Conservation (phyloP, 1,140 invertebrate genomes). For the Tetramorium parvispinum region DNA sequence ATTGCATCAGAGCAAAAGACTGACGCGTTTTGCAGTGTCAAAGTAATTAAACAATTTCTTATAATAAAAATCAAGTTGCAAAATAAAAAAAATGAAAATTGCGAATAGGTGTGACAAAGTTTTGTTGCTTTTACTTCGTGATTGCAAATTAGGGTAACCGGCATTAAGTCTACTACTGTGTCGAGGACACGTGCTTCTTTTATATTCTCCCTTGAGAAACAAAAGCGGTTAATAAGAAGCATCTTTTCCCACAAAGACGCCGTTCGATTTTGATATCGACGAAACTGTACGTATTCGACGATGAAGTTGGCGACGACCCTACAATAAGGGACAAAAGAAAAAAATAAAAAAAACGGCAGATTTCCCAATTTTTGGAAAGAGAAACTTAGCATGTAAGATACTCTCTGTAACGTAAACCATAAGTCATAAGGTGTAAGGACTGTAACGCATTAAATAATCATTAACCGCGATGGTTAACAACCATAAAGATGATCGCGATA, state of each 20-base stretch:
- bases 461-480: conserved; percentile 41
- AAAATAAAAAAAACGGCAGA: conserved; percentile 19
- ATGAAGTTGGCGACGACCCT: neutral
- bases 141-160: conserved; percentile 57
- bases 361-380: conserved; percentile 55
- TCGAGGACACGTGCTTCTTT: conserved; percentile 49
- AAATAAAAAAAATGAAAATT: conserved; percentile 26
- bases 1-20: conserved; percentile 69
- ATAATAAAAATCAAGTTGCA: conserved; percentile 31
- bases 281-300: conserved; percentile 31
- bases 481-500: conserved; percentile 51
- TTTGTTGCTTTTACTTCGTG: conserved; percentile 57
- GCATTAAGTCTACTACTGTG: conserved; percentile 11
- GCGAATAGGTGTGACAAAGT: conserved; percentile 32
- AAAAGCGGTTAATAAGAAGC: conserved; percentile 14
- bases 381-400: conserved; percentile 64
- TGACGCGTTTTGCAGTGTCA: conserved; percentile 60
- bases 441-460: conserved; percentile 64
- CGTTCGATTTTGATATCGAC: conserved; percentile 53
- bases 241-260: conserved; percentile 15
- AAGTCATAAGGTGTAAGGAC: conserved; percentile 62
- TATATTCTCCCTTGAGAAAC: conserved; percentile 23
- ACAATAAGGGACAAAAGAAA: neutral
- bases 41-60: conserved; percentile 37
- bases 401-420: conserved; percentile 65